phyloP scores from a whole-genome alignment of 2,888 invertebrate species.

The Linyphia triangularis region DNA sequence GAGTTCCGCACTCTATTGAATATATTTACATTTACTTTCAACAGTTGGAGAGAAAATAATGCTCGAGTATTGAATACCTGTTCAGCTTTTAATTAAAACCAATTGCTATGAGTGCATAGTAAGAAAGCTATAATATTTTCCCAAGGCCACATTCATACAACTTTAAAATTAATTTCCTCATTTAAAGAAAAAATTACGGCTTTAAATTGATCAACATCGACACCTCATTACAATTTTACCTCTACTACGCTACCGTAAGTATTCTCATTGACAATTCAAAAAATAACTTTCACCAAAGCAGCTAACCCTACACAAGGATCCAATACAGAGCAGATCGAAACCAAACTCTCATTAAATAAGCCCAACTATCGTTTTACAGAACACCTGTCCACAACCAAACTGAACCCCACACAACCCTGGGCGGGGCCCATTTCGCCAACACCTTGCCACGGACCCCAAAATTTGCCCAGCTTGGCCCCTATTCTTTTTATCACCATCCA shows the following conservation, averaged over 20 bases:
- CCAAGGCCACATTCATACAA: too few species aligned
- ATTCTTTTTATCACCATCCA: constrained; percentile 10
- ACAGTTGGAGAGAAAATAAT: too few species aligned
- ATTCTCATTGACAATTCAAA: not conserved
- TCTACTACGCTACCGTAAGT: not conserved
- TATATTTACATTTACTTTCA: too few species aligned
- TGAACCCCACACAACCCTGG: not conserved
- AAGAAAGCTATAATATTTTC: too few species aligned
- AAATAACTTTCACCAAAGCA: not conserved
- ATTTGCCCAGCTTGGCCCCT: not conserved
- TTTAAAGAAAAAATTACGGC: too few species aligned
- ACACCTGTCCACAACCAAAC: not conserved
- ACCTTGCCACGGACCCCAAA: not conserved
- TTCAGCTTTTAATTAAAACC: too few species aligned
- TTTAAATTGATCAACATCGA: not conserved
- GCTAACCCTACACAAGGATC: not conserved
- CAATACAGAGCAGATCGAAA: not conserved
- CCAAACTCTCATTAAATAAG: not conserved
- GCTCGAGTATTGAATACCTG: too few species aligned
- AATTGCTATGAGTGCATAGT: too few species aligned
- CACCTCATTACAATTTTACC: not conserved
- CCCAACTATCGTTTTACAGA: not conserved
- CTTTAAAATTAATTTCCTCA: too few species aligned
- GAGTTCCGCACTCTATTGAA: too few species aligned
- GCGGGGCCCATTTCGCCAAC: not conserved